Evolutionary conservation across 2,888 invertebrate species (phyloP), one percentile per base, ranked within the genome.

Genomic region (Anagyrus pseudococci): DNA sequence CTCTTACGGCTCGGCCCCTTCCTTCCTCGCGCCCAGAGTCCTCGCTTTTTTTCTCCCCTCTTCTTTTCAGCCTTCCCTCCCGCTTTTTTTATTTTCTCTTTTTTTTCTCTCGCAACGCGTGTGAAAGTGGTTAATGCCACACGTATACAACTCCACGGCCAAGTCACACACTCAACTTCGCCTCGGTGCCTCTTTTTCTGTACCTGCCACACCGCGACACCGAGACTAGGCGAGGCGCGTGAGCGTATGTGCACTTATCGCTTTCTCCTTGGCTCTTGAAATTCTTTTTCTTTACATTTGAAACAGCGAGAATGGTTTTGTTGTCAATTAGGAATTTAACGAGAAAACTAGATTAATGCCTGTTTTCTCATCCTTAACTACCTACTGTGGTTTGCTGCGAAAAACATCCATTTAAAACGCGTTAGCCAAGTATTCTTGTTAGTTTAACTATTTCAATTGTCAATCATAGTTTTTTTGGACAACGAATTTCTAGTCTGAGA

Each of bases 71-170:
- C 25, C 26, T 37, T 15, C 37, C 26, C 49, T 20, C 33, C 17
- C 17, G 26, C 50, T 54, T 50, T 59, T 64, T 57, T 49, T 48
- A 48, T 56, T 29, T 47, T 67, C 60, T 57, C 53, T 41, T 29
- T 52, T 56, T 57, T 64, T 54, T 65, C 56, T 26, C 58, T 58
- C 50, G 66, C 66, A 55, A 64, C 64, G 57, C 25, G 53, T 33
- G 64, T 53, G 54, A 61, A 64, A 64, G 64, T 64, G 65, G 67
- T 70, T 70, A 69, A 70, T 69, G 69, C 69, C 66, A 65, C 69
- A 68, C 67, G 67, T 65, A 68, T 29, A 29, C 29, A 10, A 10
- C 29, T 10, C 10, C n/a, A n/a, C 67, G 40, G 46, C 52, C 50
- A 56, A 59, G 64, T 64, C 64, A 56, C 59, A 64, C 48, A 64